These are phyloP conservation scores for Steromphala cineraria DNA, from an alignment of 2,888 invertebrate species.

Conservation along the genomic window DNA sequence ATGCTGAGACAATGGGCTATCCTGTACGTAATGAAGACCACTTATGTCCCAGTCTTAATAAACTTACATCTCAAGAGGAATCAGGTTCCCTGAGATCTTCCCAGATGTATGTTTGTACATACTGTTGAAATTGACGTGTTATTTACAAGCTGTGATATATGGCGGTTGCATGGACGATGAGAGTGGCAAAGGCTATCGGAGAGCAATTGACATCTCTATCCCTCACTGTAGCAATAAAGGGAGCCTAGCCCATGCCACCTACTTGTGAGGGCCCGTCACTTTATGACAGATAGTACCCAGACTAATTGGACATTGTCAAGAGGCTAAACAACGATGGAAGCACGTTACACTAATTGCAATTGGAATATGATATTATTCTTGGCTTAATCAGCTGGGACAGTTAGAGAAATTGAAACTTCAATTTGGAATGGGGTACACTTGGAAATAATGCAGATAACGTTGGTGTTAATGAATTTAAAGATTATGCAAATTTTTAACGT, in stretches of 20 bases:
- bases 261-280: not conserved
- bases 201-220: slow-evolving; percentile 10
- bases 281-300: not conserved
- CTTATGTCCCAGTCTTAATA: too few relatives aligned
- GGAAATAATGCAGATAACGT: too few relatives aligned
- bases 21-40: too few relatives aligned
- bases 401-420: too few relatives aligned
- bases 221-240: not conserved
- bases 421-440: too few relatives aligned
- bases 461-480: too few relatives aligned
- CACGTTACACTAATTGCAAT: not conserved
- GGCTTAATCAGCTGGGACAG: too few relatives aligned
- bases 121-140: not conserved
- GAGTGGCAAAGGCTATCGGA: not conserved
- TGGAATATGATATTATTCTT: not conserved
- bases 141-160: slow-evolving; percentile 7
- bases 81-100: not conserved
- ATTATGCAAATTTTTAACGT: too few relatives aligned
- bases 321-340: not conserved
- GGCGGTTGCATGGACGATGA: not conserved
- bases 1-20: too few relatives aligned
- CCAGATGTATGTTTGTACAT: slow-evolving; percentile 6
- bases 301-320: too few relatives aligned
- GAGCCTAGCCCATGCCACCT: not conserved
- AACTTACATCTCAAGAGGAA: not conserved